phyloP scores from a whole-genome alignment of 2,113 vertebrate genomes.

The Dissostichus mawsoni region DNA sequence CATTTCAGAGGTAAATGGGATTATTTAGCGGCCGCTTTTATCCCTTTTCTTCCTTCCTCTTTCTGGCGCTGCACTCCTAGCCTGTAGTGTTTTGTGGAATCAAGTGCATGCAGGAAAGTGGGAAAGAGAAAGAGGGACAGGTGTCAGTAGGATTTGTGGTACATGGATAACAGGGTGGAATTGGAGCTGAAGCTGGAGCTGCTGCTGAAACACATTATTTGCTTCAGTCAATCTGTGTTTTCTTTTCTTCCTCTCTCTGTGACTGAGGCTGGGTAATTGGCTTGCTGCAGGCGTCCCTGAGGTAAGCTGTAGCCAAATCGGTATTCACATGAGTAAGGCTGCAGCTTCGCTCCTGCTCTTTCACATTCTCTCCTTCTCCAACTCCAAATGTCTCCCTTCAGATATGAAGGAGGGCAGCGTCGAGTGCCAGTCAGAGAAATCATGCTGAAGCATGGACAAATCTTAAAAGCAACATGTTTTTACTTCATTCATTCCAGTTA shows the following conservation, averaged over 20 bases:
- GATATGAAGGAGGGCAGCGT: slow-evolving; percentile 12
- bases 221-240: slow-evolving; percentile 67
- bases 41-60: slow-evolving; percentile 51
- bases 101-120: slow-evolving; percentile 32
- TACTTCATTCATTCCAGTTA: neutral
- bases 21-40: slow-evolving; percentile 73
- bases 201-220: slow-evolving; percentile 60
- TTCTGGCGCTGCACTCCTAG: slow-evolving; percentile 49
- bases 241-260: slow-evolving; percentile 53
- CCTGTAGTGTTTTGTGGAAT: slow-evolving; percentile 65
- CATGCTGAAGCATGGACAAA: neutral
- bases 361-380: slow-evolving; percentile 52
- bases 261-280: slow-evolving; percentile 78
- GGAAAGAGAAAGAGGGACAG: slow-evolving; percentile 36
- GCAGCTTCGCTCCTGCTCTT: slow-evolving; percentile 66
- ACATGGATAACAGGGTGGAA: slow-evolving; percentile 59
- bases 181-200: slow-evolving; percentile 44
- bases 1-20: slow-evolving; percentile 76
- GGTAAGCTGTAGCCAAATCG: slow-evolving; percentile 74
- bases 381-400: slow-evolving; percentile 20
- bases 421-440: slow-evolving; percentile 12
- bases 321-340: slow-evolving; percentile 73
- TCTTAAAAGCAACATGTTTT: slow-evolving; percentile 16
- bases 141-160: slow-evolving; percentile 45
- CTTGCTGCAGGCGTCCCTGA: slow-evolving; percentile 76